A percentile compares a stretch with the other conserved stretches of the same genome.
Evolutionary conservation across 2,113 vertebrate species (phyloP).

Genomic region (Boleophthalmus pectinirostris): DNA sequence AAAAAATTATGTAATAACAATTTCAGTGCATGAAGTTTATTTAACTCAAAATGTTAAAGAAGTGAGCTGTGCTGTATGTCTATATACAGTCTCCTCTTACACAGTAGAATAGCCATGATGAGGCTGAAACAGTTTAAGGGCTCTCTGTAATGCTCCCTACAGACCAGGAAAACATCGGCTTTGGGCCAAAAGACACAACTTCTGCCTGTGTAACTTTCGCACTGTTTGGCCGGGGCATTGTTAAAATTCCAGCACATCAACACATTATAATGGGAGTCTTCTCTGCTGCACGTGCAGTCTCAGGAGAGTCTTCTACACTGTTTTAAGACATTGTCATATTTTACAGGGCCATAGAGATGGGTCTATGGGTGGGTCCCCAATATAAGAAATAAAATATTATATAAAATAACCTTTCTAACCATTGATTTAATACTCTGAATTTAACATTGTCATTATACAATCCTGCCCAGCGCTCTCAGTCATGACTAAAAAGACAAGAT

Average conservation of each 20-base stretch:
- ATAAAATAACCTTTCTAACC: background rate
- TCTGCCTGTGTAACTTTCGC: constrained; percentile 38
- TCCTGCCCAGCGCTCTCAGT: background rate
- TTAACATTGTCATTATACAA: background rate
- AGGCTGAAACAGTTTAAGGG: constrained; percentile 42
- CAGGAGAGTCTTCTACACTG: constrained; percentile 13
- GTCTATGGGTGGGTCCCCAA: constrained; percentile 9
- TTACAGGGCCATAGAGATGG: constrained; percentile 17
- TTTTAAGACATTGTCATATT: constrained; percentile 30
- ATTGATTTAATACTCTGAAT: background rate
- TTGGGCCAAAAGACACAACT: constrained; percentile 53
- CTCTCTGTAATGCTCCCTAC: constrained; percentile 50
- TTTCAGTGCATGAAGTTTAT: no score
- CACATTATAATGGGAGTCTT: constrained; percentile 54
- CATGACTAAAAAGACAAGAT: background rate
- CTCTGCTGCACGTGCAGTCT: constrained; percentile 5
- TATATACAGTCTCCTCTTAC: background rate
- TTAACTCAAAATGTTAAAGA: no score
- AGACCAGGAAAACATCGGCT: constrained; percentile 42
- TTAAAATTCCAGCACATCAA: constrained; percentile 74
- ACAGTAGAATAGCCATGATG: constrained; percentile 35
- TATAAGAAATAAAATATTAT: background rate
- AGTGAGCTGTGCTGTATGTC: background rate
- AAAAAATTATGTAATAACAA: no score
- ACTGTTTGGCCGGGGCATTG: constrained; percentile 64